Evolutionary conservation across 2,888 invertebrate species (phyloP).

Genomic region (Dicycla oo): DNA sequence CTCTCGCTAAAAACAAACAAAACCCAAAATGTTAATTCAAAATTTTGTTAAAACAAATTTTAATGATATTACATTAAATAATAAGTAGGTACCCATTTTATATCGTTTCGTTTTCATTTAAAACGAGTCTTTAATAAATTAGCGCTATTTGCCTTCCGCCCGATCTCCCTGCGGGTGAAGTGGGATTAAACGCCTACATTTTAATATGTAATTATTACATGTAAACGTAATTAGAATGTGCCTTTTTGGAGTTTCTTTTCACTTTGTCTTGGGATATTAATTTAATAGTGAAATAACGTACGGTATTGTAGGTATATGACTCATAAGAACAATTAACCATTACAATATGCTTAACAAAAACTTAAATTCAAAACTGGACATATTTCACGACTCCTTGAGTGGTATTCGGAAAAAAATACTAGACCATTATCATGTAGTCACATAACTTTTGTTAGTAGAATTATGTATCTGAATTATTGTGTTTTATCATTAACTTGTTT

Average conservation of each 20-base stretch:
- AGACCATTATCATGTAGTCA: too few species aligned
- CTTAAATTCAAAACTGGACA: too few species aligned
- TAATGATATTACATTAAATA: conserved; percentile 19
- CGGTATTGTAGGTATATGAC: not conserved
- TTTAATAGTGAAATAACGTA: not conserved
- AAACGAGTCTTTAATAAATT: conserved; percentile 35
- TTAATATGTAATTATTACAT: conserved; percentile 26
- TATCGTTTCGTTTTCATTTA: conserved; percentile 35
- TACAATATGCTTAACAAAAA: too few species aligned
- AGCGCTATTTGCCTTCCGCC: not conserved
- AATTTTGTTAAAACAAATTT: conserved; percentile 22
- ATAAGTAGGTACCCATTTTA: conserved; percentile 25
- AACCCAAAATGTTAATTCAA: conserved; percentile 8
- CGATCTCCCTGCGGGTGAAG: not conserved
- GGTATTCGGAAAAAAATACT: too few species aligned
- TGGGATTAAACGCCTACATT: conserved; percentile 13
- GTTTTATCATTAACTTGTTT: too few species aligned
- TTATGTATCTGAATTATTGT: too few species aligned
- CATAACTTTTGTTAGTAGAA: too few species aligned
- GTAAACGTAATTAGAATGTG: conserved; percentile 22
- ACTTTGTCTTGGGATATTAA: not conserved
- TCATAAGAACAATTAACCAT: too few species aligned
- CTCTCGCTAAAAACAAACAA: conserved; percentile 12
- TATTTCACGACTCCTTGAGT: too few species aligned
- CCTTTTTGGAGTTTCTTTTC: conserved; percentile 17